These are phyloP conservation scores for Spatulosminthurus flaviceps DNA, from an alignment of 2,888 invertebrate species.

Conservation along the genomic window DNA sequence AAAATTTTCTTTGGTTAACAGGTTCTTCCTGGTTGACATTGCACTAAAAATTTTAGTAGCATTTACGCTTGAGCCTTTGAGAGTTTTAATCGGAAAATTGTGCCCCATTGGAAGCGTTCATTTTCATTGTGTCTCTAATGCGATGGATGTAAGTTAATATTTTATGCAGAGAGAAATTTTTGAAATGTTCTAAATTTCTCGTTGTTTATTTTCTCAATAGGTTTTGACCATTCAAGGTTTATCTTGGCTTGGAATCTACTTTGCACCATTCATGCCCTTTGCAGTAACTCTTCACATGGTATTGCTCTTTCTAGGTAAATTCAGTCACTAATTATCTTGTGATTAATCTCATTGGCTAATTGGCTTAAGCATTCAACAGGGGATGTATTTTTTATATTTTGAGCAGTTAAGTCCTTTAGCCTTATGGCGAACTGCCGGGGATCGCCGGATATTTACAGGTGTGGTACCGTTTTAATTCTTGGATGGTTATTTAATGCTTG, in stretches of 20 bases:
- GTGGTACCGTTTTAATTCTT: background rate
- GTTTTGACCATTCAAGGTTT: constrained; percentile 34
- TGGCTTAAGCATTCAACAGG: no score
- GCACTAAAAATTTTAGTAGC: constrained; percentile 31
- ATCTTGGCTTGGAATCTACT: constrained; percentile 42
- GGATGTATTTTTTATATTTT: background rate
- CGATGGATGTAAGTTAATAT: constrained; percentile 36
- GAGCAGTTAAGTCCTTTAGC: constrained; percentile 42
- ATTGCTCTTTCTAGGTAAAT: constrained; percentile 38
- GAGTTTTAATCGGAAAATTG: constrained; percentile 37
- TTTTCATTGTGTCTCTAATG: constrained; percentile 41
- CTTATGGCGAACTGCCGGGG: constrained; percentile 46
- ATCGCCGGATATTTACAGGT: constrained; percentile 47
- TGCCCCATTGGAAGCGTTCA: constrained; percentile 37
- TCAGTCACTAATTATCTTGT: background rate
- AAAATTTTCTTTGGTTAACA: constrained; percentile 10
- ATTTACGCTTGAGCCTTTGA: constrained; percentile 37
- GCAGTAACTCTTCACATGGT: constrained; percentile 24
- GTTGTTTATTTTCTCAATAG: constrained; percentile 24
- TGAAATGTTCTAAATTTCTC: background rate
- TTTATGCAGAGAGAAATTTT: background rate
- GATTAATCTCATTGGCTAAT: no score
- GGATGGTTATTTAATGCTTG: no score
- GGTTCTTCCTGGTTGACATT: constrained; percentile 42
- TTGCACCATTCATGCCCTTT: constrained; percentile 44